Conservation (phyloP, 2,113 vertebrate genomes). For the Seriola quinqueradiata region DNA sequence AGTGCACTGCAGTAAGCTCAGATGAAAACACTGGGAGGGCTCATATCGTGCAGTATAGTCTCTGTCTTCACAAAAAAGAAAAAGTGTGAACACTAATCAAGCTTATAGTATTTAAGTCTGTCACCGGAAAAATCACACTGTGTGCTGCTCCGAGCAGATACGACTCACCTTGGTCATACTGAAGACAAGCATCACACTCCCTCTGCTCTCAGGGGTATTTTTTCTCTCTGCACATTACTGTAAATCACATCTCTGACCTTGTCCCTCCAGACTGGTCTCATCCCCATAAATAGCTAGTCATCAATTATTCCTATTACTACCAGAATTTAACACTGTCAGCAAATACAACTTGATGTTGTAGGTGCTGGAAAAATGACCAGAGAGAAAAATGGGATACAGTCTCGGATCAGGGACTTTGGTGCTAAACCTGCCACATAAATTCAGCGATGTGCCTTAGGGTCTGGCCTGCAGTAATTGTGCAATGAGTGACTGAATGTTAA, state of each 20-base stretch:
- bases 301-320: slow-evolving; percentile 49
- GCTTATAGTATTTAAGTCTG: slow-evolving; percentile 7
- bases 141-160: slow-evolving; percentile 12
- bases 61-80: background rate
- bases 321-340: slow-evolving; percentile 42
- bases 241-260: slow-evolving; percentile 69
- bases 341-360: slow-evolving; percentile 3
- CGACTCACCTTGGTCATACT: slow-evolving; percentile 21
- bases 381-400: slow-evolving; percentile 35
- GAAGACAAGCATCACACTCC: slow-evolving; percentile 31
- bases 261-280: slow-evolving; percentile 28
- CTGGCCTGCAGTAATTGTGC: slow-evolving; percentile 14
- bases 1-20: background rate
- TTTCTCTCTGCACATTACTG: background rate
- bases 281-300: slow-evolving; percentile 52
- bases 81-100: slow-evolving; percentile 34
- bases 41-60: background rate
- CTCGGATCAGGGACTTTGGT: slow-evolving; percentile 13
- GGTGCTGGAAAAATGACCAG: slow-evolving; percentile 29
- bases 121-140: slow-evolving; percentile 8
- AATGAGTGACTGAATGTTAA: slow-evolving; percentile 27
- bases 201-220: background rate
- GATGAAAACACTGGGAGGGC: background rate
- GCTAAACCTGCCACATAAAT: slow-evolving; percentile 57
- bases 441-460: background rate